These are phyloP conservation scores for Pheosia gnoma DNA, from an alignment of 2,888 invertebrate species.

Conservation along the genomic window DNA sequence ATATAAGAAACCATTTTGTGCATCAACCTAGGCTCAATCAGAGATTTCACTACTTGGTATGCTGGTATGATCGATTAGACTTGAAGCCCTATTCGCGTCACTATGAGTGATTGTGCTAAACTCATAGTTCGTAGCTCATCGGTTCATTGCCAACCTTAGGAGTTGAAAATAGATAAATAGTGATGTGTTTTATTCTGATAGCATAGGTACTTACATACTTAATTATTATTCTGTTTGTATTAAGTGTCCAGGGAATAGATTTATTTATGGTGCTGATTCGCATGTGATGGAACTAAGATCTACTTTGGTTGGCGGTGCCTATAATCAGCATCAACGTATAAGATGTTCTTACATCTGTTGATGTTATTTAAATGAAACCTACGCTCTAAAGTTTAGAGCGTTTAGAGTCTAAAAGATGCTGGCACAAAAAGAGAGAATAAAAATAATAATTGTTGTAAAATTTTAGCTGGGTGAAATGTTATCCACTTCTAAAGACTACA, in stretches of 20 bases:
- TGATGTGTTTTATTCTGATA: conserved; percentile 52
- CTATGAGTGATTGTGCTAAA: conserved; percentile 84
- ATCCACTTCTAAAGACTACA: conserved; percentile 66
- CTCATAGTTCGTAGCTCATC: conserved; percentile 79
- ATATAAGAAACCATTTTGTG: no score
- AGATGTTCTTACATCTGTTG: background rate
- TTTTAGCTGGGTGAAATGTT: conserved; percentile 27
- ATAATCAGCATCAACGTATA: background rate
- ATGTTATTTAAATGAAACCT: background rate
- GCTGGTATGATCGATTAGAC: conserved; percentile 40
- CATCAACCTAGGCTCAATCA: no score
- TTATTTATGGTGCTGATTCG: conserved; percentile 28
- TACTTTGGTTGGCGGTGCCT: background rate
- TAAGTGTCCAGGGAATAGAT: conserved; percentile 51
- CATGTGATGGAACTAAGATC: background rate
- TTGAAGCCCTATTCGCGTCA: conserved; percentile 67
- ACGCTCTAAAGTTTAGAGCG: conserved; percentile 5
- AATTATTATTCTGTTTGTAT: conserved; percentile 40
- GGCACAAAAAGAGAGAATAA: conserved; percentile 25
- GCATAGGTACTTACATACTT: conserved; percentile 34
- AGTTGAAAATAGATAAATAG: conserved; percentile 43
- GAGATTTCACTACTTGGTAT: conserved; percentile 21
- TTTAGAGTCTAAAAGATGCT: background rate
- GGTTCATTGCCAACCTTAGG: conserved; percentile 67
- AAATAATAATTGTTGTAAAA: conserved; percentile 21